phyloP scores from a whole-genome alignment of 2,888 invertebrate genomes.

The Acanthosepion esculentum region DNA sequence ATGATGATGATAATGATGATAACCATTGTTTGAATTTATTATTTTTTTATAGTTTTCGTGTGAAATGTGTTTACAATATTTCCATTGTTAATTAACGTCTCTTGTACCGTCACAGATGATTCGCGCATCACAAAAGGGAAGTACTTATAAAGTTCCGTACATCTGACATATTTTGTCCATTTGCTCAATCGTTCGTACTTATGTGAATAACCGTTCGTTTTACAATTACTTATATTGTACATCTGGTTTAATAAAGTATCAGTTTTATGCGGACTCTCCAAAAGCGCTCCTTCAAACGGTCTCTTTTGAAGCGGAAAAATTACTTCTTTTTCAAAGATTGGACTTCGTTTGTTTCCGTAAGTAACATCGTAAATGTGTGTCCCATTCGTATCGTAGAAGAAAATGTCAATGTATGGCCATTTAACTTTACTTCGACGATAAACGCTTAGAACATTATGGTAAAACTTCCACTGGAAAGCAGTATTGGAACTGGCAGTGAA shows the following conservation, averaged over 20 bases:
- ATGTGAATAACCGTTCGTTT: not conserved
- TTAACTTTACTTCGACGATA: not conserved
- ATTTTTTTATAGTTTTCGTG: not conserved
- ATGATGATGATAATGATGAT: not conserved
- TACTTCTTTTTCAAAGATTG: not conserved
- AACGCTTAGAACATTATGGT: not conserved
- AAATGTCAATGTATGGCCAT: constrained; percentile 50
- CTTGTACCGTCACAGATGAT: not conserved
- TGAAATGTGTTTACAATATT: not conserved
- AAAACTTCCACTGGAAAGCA: constrained; percentile 48
- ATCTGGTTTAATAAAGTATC: not conserved
- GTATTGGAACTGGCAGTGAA: not conserved
- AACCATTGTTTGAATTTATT: not conserved
- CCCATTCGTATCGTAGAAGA: constrained; percentile 48
- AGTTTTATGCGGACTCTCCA: not conserved
- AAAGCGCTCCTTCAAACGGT: not conserved
- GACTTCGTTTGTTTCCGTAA: not conserved
- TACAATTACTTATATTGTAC: not conserved
- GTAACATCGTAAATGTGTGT: constrained; percentile 48
- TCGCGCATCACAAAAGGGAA: not conserved
- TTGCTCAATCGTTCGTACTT: not conserved
- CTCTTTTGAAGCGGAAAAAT: not conserved
- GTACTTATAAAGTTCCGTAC: not conserved
- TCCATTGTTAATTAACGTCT: not conserved
- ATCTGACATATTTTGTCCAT: not conserved